Evolutionary conservation across 2,888 invertebrate genomes (phyloP), one percentile per base, ranked within the genome.

Genomic region (Aporophyla nigra): DNA sequence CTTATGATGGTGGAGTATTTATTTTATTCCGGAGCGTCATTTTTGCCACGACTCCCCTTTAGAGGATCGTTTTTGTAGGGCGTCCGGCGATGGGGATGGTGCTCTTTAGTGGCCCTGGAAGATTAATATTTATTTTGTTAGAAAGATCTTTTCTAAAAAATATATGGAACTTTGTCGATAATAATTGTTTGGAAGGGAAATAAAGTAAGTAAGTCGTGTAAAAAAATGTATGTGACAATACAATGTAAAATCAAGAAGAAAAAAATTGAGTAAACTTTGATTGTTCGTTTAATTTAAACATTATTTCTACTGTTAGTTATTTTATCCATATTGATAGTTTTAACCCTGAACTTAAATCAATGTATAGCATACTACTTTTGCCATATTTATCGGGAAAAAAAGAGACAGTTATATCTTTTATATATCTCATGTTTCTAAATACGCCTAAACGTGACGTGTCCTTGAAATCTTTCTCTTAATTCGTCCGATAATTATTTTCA

Each of bases 1-100:
- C 78, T 56, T 86, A 82, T 66, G 77, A 63, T 91, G 93, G 94
- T 62, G 81, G 84, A 84, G 92, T 93, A 92, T 94, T 94, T 94
- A 95, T 94, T 95, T 95, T 95, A 95, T 95, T 95, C 92, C 92
- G 86, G 89, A 94, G 93, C 93, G 93, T 94, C 94, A 95, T 95
- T 95, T 95, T 94, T 94, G 95, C 94, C 91, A 87, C 91, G 93
- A 89, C 94, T 93, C 93, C 94, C 94, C 93, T 94, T 93, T 92
- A 92, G 91, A 90, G 90, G 83, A 87, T 89, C 87, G 88, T 88
- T 94, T 93, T 94, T 93, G 94, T 93, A 94, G 93, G 93, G 93
- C 91, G 93, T 92, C 93, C 94, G 89, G 92, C 87, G 90, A 86
- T 80, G 86, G 84, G 77, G 79, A 75, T 89, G 90, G 85, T 93